Conservation (phyloP, 2,113 vertebrate genomes). For the Burhinus bistriatus region DNA sequence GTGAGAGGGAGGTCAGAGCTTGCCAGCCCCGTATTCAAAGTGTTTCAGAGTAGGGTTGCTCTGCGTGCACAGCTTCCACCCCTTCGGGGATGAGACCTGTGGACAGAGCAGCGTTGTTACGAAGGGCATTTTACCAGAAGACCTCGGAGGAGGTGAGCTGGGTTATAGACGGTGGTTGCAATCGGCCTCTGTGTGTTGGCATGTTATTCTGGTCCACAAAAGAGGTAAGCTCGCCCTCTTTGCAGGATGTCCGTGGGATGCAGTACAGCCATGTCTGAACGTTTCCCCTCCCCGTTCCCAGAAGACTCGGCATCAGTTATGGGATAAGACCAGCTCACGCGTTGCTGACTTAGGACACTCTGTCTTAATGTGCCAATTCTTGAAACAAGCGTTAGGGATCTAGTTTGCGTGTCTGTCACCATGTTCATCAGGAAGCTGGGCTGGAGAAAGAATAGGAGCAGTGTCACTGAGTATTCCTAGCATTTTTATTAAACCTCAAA, state of each 20-base stretch:
- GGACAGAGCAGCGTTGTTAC: background rate
- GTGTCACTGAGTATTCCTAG: background rate
- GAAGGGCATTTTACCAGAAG: background rate
- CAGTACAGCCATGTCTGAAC: background rate
- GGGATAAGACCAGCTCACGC: background rate
- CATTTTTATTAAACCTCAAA: background rate
- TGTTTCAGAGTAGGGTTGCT: background rate
- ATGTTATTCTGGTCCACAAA: background rate
- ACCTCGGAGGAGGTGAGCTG: background rate
- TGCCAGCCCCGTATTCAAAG: background rate
- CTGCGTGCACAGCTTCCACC: background rate
- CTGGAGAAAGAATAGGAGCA: background rate
- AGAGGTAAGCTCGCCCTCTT: background rate
- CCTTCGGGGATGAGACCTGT: background rate
- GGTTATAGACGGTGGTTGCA: background rate
- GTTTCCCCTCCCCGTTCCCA: background rate
- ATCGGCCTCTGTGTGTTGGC: fast-evolving
- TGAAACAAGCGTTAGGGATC: background rate
- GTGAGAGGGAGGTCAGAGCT: background rate
- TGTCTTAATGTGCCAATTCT: background rate
- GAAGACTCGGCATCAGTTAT: background rate
- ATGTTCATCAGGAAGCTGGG: background rate
- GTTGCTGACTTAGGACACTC: background rate
- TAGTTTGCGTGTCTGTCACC: background rate
- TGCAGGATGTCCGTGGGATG: background rate